Evolutionary conservation across 2,797 vertebrate genomes (phyloP).

Genomic region (Myotis planiceps): DNA sequence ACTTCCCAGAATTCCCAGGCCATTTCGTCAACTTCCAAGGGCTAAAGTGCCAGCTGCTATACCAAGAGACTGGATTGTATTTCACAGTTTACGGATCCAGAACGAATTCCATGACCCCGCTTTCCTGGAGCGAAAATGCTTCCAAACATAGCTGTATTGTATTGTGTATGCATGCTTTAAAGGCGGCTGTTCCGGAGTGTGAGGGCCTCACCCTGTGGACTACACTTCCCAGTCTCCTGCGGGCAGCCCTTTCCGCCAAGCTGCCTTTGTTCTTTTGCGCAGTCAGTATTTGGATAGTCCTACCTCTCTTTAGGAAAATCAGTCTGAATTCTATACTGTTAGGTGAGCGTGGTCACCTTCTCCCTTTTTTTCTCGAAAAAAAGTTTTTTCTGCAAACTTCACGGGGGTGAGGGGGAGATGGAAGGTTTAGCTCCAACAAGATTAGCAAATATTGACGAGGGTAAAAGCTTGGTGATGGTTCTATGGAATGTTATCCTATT

Average conservation of each 20-base stretch:
- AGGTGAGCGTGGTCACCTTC: background rate
- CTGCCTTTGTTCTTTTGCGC: background rate
- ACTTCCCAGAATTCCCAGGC: background rate
- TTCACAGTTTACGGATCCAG: rapidly evolving
- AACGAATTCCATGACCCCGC: rapidly evolving
- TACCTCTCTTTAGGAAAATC: background rate
- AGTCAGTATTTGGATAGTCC: background rate
- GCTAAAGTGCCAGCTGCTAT: rapidly evolving
- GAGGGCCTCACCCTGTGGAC: background rate
- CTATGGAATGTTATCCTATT: background rate
- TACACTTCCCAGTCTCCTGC: background rate
- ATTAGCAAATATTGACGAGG: background rate
- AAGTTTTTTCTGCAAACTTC: background rate
- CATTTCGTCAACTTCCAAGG: rapidly evolving
- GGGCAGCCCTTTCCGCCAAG: background rate
- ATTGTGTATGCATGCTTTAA: background rate
- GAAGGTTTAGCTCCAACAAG: background rate
- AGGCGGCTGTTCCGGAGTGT: background rate
- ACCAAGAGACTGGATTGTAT: rapidly evolving
- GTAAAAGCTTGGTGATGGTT: background rate
- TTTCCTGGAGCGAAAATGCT: background rate
- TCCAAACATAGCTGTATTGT: background rate
- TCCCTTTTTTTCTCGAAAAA: background rate
- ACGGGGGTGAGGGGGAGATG: background rate
- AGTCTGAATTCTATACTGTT: background rate